phyloP scores from a whole-genome alignment of 2,888 invertebrate genomes.

The Mimas tiliae region DNA sequence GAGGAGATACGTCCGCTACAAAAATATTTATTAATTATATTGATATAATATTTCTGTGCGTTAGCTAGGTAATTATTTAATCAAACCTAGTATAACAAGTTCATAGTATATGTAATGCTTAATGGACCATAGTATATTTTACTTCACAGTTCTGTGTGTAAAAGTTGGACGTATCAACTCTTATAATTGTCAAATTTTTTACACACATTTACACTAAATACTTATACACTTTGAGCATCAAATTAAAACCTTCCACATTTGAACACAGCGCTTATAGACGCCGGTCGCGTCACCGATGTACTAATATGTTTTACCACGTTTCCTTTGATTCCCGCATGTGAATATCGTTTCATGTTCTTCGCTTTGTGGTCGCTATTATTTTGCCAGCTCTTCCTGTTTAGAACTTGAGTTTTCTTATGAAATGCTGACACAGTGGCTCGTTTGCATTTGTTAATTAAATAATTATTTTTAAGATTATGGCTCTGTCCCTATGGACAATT shows the following conservation, averaged over 20 bases:
- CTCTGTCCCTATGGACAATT: too few relatives aligned
- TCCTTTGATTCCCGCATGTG: constrained; percentile 35
- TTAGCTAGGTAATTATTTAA: not conserved
- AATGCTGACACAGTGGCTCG: constrained; percentile 33
- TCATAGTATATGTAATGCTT: not conserved
- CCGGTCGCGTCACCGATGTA: constrained; percentile 32
- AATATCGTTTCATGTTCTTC: constrained; percentile 37
- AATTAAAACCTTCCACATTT: constrained; percentile 29
- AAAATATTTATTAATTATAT: not conserved
- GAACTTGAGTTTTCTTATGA: constrained; percentile 23
- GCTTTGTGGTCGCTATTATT: constrained; percentile 65
- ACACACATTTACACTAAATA: constrained; percentile 17
- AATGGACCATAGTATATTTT: not conserved
- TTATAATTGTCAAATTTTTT: constrained; percentile 15
- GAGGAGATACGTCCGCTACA: constrained; percentile 14
- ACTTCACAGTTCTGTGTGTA: not conserved
- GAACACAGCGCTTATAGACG: constrained; percentile 26
- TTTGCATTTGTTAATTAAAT: constrained; percentile 25
- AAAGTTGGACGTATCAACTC: constrained; percentile 2
- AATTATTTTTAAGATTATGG: too few relatives aligned
- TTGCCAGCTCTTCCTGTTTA: constrained; percentile 55
- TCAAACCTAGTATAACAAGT: too few relatives aligned
- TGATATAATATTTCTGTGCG: too few relatives aligned
- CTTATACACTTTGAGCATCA: constrained; percentile 25
- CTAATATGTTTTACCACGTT: constrained; percentile 26